Evolutionary conservation across 2,113 vertebrate species (phyloP).

Genomic region (Eudyptes chrysolophus): DNA sequence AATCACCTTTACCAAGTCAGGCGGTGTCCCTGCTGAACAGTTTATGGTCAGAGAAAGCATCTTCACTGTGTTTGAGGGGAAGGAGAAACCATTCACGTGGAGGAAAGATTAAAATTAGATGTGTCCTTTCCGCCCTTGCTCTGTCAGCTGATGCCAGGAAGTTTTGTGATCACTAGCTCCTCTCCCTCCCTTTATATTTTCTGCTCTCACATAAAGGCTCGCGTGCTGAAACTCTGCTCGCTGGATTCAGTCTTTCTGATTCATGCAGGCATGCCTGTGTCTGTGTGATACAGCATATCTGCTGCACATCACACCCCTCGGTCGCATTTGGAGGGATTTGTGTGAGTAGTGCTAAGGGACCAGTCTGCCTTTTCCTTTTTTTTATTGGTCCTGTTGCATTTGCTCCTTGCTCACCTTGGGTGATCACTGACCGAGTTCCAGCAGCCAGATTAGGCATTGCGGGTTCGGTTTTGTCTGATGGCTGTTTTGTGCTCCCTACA

Average conservation of each 20-base stretch:
- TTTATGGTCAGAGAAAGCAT: background rate
- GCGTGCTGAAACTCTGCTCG: background rate
- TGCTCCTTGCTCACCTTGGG: background rate
- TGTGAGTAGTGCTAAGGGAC: background rate
- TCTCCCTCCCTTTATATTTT: constrained; percentile 28
- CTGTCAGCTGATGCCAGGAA: background rate
- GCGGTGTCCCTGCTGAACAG: background rate
- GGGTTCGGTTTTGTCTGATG: background rate
- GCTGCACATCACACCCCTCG: background rate
- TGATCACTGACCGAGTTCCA: background rate
- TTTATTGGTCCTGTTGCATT: background rate
- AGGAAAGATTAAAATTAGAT: background rate
- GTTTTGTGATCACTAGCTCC: constrained; percentile 7
- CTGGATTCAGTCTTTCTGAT: background rate
- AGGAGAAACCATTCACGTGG: background rate
- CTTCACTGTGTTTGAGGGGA: background rate
- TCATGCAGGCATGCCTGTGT: constrained; percentile 12
- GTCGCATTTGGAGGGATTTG: background rate
- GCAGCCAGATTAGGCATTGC: background rate
- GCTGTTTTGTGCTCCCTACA: background rate
- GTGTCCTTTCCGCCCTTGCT: background rate
- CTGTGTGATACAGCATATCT: constrained; percentile 18
- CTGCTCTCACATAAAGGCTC: background rate
- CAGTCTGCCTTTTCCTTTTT: background rate
- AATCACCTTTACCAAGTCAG: background rate